Base-by-base conservation (phyloP, 2,113 vertebrate genomes). In the Actinemys pallida region DNA sequence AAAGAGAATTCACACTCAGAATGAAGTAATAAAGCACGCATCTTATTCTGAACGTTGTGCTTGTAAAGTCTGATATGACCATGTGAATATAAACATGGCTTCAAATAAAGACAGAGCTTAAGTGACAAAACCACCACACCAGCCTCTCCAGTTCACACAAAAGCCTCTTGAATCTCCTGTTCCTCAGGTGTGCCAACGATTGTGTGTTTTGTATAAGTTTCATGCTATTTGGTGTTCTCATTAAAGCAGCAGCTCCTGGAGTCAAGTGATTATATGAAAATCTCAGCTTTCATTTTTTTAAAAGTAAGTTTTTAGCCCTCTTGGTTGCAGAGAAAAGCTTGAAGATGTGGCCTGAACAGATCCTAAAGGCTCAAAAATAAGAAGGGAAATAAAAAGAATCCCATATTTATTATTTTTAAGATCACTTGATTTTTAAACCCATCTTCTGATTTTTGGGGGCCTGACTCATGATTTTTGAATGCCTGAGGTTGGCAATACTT, bases 1-100 rank as follows among this genome's bases (percentile, higher is more conserved):
- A 56, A 54, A 82, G 39, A n/a, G 53, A 82, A 29, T 56, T 42
- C 22, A n/a, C 14, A 53, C n/a, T 39, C 10, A 56, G 81, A 56
- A 50, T 19, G 50, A 59, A 85, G 4, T 47, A 16, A 6, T 42
- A 1, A 5, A 10, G 12, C 0, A 0, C 16, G 42, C n/a, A 8
- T 83, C 50, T 69, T 31, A 50, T 53, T 80, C 3, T 42, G 82
- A 50, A 24, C 52, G 9, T 25, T 24, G 42, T 35, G 5, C 29
- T 16, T 4, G 31, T 76, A 10, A 14, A 12, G 3, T 20, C 52
- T 65, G 80, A 75, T 42, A 10, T 11, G 19, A 75, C 39, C 39
- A 52, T 65, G 80, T 5, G n/a, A 72, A 4, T n/a, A 75, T 52
- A 49, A 35, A n/a, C 22, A 53, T 14, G 35, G 14, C 62, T 52